These are phyloP conservation scores for Urocitellus parryii DNA, from an alignment of 2,113 vertebrate species.

Conservation along the genomic window DNA sequence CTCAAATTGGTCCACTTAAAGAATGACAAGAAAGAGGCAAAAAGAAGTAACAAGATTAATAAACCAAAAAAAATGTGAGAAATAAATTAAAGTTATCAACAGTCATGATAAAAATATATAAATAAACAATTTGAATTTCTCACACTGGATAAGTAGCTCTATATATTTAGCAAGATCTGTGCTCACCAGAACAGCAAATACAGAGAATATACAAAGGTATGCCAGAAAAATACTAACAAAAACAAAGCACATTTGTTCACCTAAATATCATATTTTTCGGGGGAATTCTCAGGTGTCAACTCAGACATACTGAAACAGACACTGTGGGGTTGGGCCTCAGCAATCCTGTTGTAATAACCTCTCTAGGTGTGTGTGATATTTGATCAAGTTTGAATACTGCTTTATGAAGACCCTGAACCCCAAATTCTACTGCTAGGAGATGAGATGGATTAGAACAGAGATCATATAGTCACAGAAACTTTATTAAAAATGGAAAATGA, in stretches of 20 bases:
- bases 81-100: background rate
- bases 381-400: background rate
- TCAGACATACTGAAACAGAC: background rate
- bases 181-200: background rate
- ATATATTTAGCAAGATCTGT: background rate
- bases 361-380: rapidly evolving
- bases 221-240: background rate
- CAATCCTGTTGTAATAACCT: background rate
- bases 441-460: background rate
- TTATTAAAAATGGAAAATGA: background rate
- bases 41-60: background rate
- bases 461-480: background rate
- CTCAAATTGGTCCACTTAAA: background rate
- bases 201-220: background rate
- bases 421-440: background rate
- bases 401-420: background rate
- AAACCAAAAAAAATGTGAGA: background rate
- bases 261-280: background rate
- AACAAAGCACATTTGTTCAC: background rate
- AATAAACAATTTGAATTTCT: background rate
- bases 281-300: background rate
- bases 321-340: too few species aligned
- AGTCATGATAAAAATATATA: background rate
- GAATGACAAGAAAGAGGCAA: background rate
- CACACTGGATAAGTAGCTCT: background rate